Conservation (phyloP, 2,888 invertebrate genomes). For the Ichneumoninae sp. region DNA sequence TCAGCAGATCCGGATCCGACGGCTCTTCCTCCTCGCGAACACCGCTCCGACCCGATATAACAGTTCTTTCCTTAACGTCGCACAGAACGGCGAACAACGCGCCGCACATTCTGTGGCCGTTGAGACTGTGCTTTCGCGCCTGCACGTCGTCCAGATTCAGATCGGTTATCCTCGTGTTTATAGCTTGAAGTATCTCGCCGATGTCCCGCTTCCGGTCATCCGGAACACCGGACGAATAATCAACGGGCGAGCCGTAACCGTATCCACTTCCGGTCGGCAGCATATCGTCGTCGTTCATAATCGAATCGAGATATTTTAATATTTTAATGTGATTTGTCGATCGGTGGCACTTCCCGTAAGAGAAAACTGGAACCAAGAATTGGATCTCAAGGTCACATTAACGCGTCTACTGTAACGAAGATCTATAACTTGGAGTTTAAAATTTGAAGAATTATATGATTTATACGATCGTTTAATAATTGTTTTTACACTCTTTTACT, state of each 20-base stretch:
- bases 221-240: neutral
- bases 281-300: constrained; percentile 2
- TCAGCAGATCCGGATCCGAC: constrained; percentile 11
- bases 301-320: neutral
- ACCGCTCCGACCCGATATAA: neutral
- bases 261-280: constrained; percentile 10
- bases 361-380: neutral
- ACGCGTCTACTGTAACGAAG: neutral
- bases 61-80: constrained; percentile 18
- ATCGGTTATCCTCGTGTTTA: constrained; percentile 23
- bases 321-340: neutral
- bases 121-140: constrained; percentile 18
- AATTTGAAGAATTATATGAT: neutral
- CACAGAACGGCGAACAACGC: constrained; percentile 18
- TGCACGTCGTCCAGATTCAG: constrained; percentile 24
- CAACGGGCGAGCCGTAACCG: neutral
- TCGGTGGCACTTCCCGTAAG: neutral
- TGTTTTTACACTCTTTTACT: neutral
- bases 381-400: neutral
- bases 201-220: constrained; percentile 5
- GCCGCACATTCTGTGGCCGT: constrained; percentile 18
- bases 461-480: neutral
- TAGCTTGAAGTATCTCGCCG: neutral
- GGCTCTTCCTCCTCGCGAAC: neutral
- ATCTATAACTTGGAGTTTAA: neutral